Base-by-base conservation (phyloP, 2,113 vertebrate species). In the Pan paniscus region DNA sequence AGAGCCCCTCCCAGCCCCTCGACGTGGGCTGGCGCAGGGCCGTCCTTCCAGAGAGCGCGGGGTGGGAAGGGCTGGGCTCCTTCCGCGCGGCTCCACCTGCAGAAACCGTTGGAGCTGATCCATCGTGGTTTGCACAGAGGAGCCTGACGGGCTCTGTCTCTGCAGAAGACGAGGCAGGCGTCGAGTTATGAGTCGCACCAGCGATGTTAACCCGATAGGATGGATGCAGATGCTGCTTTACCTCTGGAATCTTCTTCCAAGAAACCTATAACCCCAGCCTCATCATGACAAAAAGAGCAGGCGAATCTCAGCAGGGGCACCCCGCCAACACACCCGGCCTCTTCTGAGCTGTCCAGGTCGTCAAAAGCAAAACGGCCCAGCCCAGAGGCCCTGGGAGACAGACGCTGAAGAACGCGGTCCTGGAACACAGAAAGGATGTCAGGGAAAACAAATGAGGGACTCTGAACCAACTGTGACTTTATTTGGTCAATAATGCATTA, bases 31-130 rank as follows among this genome's bases (percentile, higher is more conserved):
- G 64, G 11, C 6, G 0, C 12, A 38, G 52, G 7, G 0, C 61
- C 1, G 6, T 25, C 23, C 40, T 20, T 12, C 82, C 27, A 7
- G 5, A 32, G 81, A 43, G 38, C 27, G 5, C 2, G 1, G 3
- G 43, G 40, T 27, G 73, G 12, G 13, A 46, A 18, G 43, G 27
- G 27, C 40, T 13, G 20, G 70, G 9, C 8, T 50, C 50, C 50
- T 50, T 50, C 50, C 2, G 3, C 2, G 6, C 0, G 2, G 52
- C 52, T 27, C 59, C 10, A 12, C 10, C 59, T 27, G 59, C 10
- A 11, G 59, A 61, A 27, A 27, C 59, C 59, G 25, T 6, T 11
- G 61, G 59, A 13, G 61, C 27, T 5, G 61, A 30, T 2, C 59
- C 11, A 1, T 6, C 27, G 11, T 55, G 6, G 52, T 17, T 55